phyloP scores from a whole-genome alignment of 2,797 vertebrate genomes.

The Antennarius maculatus region DNA sequence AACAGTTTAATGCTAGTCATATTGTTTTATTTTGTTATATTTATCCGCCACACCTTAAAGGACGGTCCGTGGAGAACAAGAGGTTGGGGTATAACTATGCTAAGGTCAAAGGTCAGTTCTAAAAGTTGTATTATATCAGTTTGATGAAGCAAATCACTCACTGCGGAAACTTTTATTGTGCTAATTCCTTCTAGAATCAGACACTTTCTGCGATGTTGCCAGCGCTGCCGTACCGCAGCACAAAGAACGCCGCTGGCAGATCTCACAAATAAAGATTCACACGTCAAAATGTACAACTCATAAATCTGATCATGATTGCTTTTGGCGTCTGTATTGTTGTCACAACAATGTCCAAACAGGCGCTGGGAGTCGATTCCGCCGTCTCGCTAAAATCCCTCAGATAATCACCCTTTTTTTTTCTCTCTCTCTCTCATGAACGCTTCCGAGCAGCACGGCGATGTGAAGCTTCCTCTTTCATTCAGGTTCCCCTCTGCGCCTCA shows the following conservation, averaged over 20 bases:
- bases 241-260: constrained; percentile 6
- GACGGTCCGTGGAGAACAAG: too few species aligned
- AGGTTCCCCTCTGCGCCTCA: constrained; percentile 53
- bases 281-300: constrained; percentile 14
- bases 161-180: constrained; percentile 19
- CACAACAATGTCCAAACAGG: constrained; percentile 69
- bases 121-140: background rate
- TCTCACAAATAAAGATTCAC: constrained; percentile 29
- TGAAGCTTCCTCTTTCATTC: constrained; percentile 72
- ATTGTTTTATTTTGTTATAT: too few species aligned
- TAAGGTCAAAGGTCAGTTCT: background rate
- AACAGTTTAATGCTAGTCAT: too few species aligned
- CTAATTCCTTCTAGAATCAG: background rate
- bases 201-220: background rate
- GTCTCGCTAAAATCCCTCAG: constrained; percentile 36
- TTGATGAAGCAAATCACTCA: background rate
- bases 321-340: constrained; percentile 50
- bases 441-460: constrained; percentile 33
- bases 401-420: constrained; percentile 48
- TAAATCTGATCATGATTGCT: constrained; percentile 46
- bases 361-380: constrained; percentile 43
- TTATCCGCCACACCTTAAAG: too few species aligned
- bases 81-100: background rate
- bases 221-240: background rate
- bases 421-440: constrained; percentile 10